Percentiles rank a stretch among this genome's conserved stretches.
Evolutionary conservation across 2,888 invertebrate species (phyloP).

Genomic region (Peribatodes rhomboidaria): DNA sequence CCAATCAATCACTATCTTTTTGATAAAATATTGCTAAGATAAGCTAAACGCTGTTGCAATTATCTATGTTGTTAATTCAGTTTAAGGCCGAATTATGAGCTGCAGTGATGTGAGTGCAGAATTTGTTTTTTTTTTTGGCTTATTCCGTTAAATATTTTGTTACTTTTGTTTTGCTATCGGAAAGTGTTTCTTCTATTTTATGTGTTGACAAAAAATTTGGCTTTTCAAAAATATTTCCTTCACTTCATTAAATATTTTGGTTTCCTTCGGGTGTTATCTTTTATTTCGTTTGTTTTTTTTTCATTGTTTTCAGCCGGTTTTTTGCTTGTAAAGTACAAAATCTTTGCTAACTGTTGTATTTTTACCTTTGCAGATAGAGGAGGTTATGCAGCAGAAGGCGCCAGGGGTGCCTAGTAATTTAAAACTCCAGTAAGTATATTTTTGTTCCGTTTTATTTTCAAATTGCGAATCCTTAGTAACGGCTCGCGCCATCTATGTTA

Average conservation of each 20-base stretch:
- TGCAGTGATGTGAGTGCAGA: slow-evolving; percentile 42
- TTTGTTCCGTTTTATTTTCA: neutral
- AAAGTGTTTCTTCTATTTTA: neutral
- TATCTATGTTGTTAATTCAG: slow-evolving; percentile 24
- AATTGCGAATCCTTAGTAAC: slow-evolving; percentile 2
- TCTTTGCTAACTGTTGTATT: neutral
- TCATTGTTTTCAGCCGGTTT: neutral
- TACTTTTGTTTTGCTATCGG: neutral
- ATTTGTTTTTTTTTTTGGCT: neutral
- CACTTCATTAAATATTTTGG: too few relatives aligned
- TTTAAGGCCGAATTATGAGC: slow-evolving; percentile 39
- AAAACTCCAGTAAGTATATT: slow-evolving; percentile 70
- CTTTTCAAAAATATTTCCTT: too few relatives aligned
- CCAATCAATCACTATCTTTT: slow-evolving; percentile 47
- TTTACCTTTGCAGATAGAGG: slow-evolving; percentile 71
- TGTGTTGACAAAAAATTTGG: too few relatives aligned
- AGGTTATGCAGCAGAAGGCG: slow-evolving; percentile 85
- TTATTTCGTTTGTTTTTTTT: neutral
- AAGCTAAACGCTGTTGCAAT: slow-evolving; percentile 36
- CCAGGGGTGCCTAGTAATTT: slow-evolving; percentile 79
- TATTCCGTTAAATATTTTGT: neutral
- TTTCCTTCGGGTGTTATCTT: neutral
- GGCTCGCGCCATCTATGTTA: slow-evolving; percentile 66
- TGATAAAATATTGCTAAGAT: slow-evolving; percentile 33
- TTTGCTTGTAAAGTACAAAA: neutral